Conservation (phyloP, 2,113 vertebrate genomes). For the Anhinga anhinga region DNA sequence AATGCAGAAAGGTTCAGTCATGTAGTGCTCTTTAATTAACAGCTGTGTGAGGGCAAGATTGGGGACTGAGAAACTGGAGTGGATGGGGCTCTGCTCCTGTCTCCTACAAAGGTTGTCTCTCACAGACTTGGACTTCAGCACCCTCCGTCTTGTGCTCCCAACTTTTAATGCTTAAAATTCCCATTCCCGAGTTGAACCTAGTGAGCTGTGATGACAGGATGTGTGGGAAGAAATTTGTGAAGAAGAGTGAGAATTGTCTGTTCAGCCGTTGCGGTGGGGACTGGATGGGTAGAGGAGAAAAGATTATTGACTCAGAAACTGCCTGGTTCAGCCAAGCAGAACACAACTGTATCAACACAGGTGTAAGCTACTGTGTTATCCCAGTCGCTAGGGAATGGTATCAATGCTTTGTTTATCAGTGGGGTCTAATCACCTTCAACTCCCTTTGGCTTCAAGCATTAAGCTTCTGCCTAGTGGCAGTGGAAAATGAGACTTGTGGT, state of each 20-base stretch:
- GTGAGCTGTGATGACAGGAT: background rate
- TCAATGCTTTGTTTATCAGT: background rate
- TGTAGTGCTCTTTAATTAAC: background rate
- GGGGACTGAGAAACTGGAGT: background rate
- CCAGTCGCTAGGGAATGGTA: background rate
- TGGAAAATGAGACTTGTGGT: background rate
- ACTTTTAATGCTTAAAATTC: background rate
- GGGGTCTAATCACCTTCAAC: background rate
- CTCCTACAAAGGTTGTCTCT: background rate
- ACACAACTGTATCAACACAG: background rate
- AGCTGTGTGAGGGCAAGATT: background rate
- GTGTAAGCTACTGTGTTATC: background rate
- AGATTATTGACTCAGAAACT: background rate
- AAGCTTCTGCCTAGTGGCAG: background rate
- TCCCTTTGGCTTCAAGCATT: background rate
- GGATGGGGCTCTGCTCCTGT: background rate
- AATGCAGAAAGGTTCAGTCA: background rate
- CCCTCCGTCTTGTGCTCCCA: background rate
- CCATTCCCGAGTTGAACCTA: background rate
- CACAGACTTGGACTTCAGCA: background rate
- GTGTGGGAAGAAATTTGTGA: background rate
- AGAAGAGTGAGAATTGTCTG: background rate
- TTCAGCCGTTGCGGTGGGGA: rapidly evolving
- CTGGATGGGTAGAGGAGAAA: background rate
- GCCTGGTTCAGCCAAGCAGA: background rate